Evolutionary conservation across 1,140 invertebrate genomes (phyloP).

Genomic region (Paraescarpia echinospica): DNA sequence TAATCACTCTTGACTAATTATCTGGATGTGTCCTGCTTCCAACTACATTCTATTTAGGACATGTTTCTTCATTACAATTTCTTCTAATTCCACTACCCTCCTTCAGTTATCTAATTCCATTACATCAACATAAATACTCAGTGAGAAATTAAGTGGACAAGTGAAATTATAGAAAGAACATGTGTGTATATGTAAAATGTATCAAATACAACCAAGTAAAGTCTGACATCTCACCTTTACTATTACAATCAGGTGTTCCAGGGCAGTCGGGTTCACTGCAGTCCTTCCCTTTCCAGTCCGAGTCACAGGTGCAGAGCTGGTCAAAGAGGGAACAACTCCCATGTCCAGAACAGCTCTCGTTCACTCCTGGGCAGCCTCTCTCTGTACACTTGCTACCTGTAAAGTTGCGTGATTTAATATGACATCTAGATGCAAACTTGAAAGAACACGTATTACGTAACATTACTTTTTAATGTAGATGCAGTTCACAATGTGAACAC

Average conservation of each 20-base stretch:
- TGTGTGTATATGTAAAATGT: background rate
- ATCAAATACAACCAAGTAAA: background rate
- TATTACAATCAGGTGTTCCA: conserved; percentile 41
- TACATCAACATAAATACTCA: no score
- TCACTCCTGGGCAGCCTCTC: conserved; percentile 43
- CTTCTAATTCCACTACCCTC: no score
- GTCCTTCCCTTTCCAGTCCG: conserved; percentile 40
- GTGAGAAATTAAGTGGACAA: no score
- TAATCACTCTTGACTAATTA: no score
- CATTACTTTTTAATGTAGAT: no score
- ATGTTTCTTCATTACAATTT: no score
- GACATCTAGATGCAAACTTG: no score
- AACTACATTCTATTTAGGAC: no score
- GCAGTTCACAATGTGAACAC: no score
- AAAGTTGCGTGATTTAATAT: background rate
- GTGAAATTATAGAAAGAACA: background rate
- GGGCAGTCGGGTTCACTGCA: conserved; percentile 43
- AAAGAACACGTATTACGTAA: no score
- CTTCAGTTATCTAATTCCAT: no score
- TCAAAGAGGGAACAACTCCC: conserved; percentile 50
- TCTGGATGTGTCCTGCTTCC: no score
- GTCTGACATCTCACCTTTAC: conserved; percentile 32
- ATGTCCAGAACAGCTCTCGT: conserved; percentile 51
- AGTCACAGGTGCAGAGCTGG: conserved; percentile 42
- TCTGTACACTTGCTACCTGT: conserved; percentile 39